These are phyloP conservation scores for Pyrgilauda ruficollis DNA, from an alignment of 2,113 vertebrate genomes.

Conservation along the genomic window DNA sequence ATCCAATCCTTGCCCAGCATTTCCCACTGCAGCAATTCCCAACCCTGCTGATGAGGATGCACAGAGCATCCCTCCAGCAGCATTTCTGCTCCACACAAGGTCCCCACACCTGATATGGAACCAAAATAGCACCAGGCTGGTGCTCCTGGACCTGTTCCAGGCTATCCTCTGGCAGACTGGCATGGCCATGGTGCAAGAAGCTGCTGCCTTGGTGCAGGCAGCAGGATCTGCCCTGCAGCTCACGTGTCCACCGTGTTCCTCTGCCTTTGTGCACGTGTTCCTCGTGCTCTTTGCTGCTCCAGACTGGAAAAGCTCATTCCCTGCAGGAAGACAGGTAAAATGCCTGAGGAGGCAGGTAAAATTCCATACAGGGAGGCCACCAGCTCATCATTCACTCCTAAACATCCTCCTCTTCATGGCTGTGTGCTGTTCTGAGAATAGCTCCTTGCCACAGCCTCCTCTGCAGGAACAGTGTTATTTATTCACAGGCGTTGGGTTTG, in stretches of 20 bases:
- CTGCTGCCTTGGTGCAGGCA: background rate
- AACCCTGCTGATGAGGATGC: background rate
- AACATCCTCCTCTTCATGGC: background rate
- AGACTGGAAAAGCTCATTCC: background rate
- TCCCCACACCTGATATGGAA: background rate
- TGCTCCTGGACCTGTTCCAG: background rate
- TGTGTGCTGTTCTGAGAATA: background rate
- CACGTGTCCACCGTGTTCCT: fast-evolving
- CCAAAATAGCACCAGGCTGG: background rate
- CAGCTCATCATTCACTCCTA: background rate
- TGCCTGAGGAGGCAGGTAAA: background rate
- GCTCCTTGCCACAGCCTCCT: conserved; percentile 4
- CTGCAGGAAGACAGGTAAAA: background rate
- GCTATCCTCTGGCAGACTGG: fast-evolving
- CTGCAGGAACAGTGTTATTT: background rate
- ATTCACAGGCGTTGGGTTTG: background rate
- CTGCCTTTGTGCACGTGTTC: fast-evolving
- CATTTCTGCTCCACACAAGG: fast-evolving
- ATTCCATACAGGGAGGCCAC: background rate
- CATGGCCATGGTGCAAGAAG: background rate
- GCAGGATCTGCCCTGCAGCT: background rate
- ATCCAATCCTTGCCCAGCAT: background rate
- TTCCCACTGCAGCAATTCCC: background rate
- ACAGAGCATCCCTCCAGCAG: background rate
- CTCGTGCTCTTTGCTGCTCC: background rate